Base-by-base conservation (phyloP, 1,140 invertebrate genomes). In the Chrysomallon squamiferum region DNA sequence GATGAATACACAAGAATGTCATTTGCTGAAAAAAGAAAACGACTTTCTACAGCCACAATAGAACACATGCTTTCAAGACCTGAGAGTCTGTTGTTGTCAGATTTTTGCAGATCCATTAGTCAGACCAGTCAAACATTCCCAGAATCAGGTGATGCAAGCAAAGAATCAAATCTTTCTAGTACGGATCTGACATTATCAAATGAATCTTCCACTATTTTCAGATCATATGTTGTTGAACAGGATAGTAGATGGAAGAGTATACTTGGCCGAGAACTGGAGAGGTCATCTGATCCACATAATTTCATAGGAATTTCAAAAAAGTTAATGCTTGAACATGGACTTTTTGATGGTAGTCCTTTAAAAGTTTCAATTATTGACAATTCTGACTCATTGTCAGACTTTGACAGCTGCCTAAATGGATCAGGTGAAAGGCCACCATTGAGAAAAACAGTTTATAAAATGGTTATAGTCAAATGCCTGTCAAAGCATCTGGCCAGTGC, bases 301-400 rank as follows among this genome's bases (percentile, higher is more conserved):
- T 66, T 78, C 13, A 65, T 77, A 38, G 76, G 78, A 18, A 74
- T 80, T 67, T 67, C 76, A 2, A 73, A 72, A 45, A 63, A 72
- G 30, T 62, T 74, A 20, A 76, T 80, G 74, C 47, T 69, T 15
- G 63, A 73, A n/a, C 65, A 75, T 69, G 72, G 72, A 7, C 66
- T 80, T 35, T 71, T 75, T 67, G 76, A 80, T 59, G 75, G 76
- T 57, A 76, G 67, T 50, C 57, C 76, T 59, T 59, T 79, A 5
- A 73, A 76, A 60, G 67, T 80, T 27, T 73, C 66, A n/a, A 54
- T 75, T 50, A 49, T 49, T 22, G 38, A 47, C 15, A 57, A 15
- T 58, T 7, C 15, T 13, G 22, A 29, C 56, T 15, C 11, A 15
- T n/a, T 29, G 56, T 13, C 5, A 20, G 58, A 43, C 29, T 6